These are phyloP conservation scores for Crotalus horridus DNA, from an alignment of 2,113 vertebrate species.

Conservation along the genomic window DNA sequence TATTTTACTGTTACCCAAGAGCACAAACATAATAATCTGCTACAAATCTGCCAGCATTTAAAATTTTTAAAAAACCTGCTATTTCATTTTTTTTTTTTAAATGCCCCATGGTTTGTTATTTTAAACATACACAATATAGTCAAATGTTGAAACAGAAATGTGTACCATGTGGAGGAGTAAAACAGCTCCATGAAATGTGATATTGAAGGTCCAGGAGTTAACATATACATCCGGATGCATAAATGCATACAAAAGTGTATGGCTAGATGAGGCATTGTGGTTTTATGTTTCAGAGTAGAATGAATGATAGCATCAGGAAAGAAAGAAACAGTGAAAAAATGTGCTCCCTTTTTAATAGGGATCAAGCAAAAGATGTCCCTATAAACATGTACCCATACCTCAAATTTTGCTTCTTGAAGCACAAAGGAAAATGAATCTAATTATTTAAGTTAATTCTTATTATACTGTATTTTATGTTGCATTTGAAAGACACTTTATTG, in stretches of 20 bases:
- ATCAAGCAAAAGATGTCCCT: background rate
- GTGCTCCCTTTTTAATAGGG: background rate
- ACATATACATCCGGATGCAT: conserved; percentile 37
- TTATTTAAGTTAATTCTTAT: background rate
- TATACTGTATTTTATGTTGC: conserved; percentile 8
- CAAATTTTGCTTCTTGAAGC: conserved; percentile 3
- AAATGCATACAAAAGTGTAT: conserved; percentile 42
- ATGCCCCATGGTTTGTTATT: conserved; percentile 27
- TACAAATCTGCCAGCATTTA: background rate
- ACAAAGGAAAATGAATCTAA: background rate
- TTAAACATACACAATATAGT: conserved; percentile 11
- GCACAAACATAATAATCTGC: background rate
- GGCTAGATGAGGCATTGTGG: conserved; percentile 37
- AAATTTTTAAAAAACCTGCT: background rate
- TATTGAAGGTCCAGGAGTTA: conserved; percentile 40
- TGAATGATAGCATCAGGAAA: conserved; percentile 30
- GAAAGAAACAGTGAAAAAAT: background rate
- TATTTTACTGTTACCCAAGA: conserved; percentile 15
- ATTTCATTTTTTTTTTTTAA: background rate
- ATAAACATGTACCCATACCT: conserved; percentile 20
- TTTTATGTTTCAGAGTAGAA: conserved; percentile 36
- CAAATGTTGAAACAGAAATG: conserved; percentile 37
- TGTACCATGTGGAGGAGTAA: conserved; percentile 46
- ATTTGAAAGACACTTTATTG: background rate
- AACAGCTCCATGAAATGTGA: conserved; percentile 41